Percentiles rank a stretch among this genome's conserved stretches.
These are phyloP conservation scores for Yponomeuta plumbellus DNA, from an alignment of 2,888 invertebrate species.

Conservation along the genomic window DNA sequence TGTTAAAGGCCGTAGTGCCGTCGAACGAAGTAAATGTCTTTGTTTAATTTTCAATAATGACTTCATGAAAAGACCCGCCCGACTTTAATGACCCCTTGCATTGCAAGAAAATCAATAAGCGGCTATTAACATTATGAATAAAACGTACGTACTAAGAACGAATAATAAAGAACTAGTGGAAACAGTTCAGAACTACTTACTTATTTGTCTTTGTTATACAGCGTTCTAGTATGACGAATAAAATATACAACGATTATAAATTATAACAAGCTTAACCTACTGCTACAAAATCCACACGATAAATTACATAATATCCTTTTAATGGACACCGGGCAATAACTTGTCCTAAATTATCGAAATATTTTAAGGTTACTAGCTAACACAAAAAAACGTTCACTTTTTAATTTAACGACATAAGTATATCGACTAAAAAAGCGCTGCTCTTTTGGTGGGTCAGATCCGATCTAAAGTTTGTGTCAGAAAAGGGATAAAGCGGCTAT, in stretches of 20 bases:
- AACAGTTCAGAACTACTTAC: no score
- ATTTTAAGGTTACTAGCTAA: constrained; percentile 54
- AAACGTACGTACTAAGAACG: background rate
- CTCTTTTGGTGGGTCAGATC: constrained; percentile 56
- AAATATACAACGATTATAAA: constrained; percentile 16
- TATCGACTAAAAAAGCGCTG: constrained; percentile 51
- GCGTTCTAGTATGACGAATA: no score
- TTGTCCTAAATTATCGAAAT: constrained; percentile 68
- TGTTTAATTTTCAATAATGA: constrained; percentile 15
- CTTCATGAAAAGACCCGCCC: constrained; percentile 1
- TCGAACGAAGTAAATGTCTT: background rate
- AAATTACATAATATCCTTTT: constrained; percentile 53
- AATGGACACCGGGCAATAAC: constrained; percentile 62
- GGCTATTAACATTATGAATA: background rate
- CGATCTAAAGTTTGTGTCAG: constrained; percentile 68
- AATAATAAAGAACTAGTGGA: background rate
- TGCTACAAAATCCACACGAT: constrained; percentile 59
- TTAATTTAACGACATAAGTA: constrained; percentile 61
- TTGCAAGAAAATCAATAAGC: constrained; percentile 9
- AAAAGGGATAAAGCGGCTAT: constrained; percentile 64
- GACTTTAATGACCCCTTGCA: constrained; percentile 8
- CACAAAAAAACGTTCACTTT: constrained; percentile 61
- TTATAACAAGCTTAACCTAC: constrained; percentile 43
- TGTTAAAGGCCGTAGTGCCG: constrained; percentile 4
- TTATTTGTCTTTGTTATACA: no score